Percentiles rank a stretch among this genome's conserved stretches.
Evolutionary conservation across 2,888 invertebrate species (phyloP).

Genomic region (Deroplatys truncata): DNA sequence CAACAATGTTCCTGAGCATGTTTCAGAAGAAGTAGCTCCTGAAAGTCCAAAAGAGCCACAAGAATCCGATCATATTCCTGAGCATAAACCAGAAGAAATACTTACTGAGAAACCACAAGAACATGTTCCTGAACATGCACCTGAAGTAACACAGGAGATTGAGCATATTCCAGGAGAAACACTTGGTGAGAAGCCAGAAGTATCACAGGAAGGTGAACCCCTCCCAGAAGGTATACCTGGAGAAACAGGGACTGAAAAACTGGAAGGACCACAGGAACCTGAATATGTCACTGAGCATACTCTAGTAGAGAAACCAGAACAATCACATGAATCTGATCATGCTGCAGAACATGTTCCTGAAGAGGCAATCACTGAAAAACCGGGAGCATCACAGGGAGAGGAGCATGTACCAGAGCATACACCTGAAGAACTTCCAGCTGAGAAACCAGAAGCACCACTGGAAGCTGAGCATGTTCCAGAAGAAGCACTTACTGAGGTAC

Average conservation of each 20-base stretch:
- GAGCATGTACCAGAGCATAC: not conserved
- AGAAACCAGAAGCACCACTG: not conserved
- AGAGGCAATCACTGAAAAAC: conserved; percentile 20
- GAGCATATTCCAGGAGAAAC: not conserved
- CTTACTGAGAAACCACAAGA: not conserved
- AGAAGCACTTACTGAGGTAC: conserved; percentile 27
- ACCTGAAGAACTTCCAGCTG: not conserved
- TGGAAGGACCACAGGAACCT: conserved; percentile 8
- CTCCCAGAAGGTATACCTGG: not conserved
- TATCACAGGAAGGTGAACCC: conserved; percentile 6
- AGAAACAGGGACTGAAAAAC: not conserved
- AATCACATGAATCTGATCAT: conserved; percentile 20
- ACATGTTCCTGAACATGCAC: not conserved
- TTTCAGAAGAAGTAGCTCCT: conserved; percentile 11
- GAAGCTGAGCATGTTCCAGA: conserved; percentile 15
- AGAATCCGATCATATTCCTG: not conserved
- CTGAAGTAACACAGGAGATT: not conserved
- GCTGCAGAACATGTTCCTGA: conserved; percentile 16
- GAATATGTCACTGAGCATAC: not conserved
- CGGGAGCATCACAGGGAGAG: not conserved
- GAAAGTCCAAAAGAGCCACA: conserved; percentile 7
- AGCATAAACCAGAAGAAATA: not conserved
- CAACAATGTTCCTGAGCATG: conserved; percentile 8
- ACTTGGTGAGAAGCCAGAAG: not conserved
- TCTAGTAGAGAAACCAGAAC: conserved; percentile 12